Evolutionary conservation across 2,797 vertebrate genomes (phyloP).

Genomic region (Phoxinus dragarum): DNA sequence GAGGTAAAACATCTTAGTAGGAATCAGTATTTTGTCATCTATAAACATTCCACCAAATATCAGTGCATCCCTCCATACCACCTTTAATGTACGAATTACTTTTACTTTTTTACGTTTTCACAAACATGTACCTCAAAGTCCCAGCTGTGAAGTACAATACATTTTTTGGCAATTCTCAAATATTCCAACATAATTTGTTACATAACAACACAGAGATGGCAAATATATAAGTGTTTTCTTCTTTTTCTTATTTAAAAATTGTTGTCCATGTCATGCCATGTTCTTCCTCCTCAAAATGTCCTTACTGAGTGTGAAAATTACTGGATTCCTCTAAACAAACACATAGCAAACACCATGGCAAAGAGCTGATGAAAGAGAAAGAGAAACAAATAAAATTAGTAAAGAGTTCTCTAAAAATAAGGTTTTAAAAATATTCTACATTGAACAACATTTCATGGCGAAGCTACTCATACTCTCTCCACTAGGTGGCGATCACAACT

Average conservation of each 20-base stretch:
- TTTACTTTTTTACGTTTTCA: constrained; percentile 43
- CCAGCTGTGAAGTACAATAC: constrained; percentile 78
- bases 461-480: constrained; percentile 9
- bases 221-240: constrained; percentile 62
- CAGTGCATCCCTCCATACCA: constrained; percentile 57
- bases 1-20: constrained; percentile 40
- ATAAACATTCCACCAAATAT: constrained; percentile 63
- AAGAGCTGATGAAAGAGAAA: constrained; percentile 81
- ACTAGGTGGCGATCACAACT: constrained; percentile 46
- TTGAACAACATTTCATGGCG: not conserved
- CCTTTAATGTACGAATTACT: constrained; percentile 21
- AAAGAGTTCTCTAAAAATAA: not conserved
- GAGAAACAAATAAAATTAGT: constrained; percentile 19
- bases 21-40: constrained; percentile 49
- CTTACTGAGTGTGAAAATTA: constrained; percentile 64
- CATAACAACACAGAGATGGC: constrained; percentile 64
- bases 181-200: constrained; percentile 54
- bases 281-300: constrained; percentile 54
- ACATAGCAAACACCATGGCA: constrained; percentile 95
- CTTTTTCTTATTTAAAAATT: constrained; percentile 44
- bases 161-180: constrained; percentile 62
- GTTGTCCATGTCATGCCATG: constrained; percentile 18
- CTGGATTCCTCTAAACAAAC: constrained; percentile 92
- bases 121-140: constrained; percentile 69
- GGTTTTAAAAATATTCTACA: not conserved